Base-by-base conservation (phyloP, 2,797 vertebrate genomes). In the Uromys caudimaculatus region DNA sequence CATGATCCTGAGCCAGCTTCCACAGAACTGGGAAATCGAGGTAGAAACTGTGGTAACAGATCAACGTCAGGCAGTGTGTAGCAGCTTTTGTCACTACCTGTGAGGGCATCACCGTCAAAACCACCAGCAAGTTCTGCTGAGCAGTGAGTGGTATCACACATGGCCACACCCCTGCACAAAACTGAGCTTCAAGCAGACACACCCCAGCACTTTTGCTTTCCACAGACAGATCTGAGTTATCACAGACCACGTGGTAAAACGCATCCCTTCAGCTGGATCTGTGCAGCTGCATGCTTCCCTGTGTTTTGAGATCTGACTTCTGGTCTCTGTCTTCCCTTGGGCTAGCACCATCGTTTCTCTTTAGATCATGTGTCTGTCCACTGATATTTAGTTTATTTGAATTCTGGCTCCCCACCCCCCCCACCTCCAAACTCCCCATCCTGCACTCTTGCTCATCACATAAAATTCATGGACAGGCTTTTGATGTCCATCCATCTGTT, bases 141-240 rank as follows among this genome's bases (percentile, higher is more conserved):
- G 19, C 47, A 44, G 35, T 44, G 12, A 44, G 35, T 44, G 8
- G 23, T 9, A 52, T 62, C 21, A 24, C 52, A 60, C 6, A 4
- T 9, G 8, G 16, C 19, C n/a, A 12, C 52, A 50, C 6, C 0
- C 4, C 58, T 9, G n/a, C 7, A 9, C 13, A 3, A 1, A 64
- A 10, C 0, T 0, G 69, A 21, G 47, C 56, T 47, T 78, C 5
- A 78, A 47, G 6, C 0, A 0, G 3, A 1, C 8, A 38, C 1
- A n/a, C 47, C 14, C 19, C 3, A 0, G 35, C 35, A 7, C 1
- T 58, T 56, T 2, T 23, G 4, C 7, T 27, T 13, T 16, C 75
- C 44, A 13, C 38, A 54, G 60, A 38, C 4, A 50, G 75, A 77
- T 44, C 44, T 50, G 32, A 17, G 44, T 19, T 19, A 50, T 32